phyloP scores from a whole-genome alignment of 1,140 invertebrate genomes.

The Aphelinus atriplicis region DNA sequence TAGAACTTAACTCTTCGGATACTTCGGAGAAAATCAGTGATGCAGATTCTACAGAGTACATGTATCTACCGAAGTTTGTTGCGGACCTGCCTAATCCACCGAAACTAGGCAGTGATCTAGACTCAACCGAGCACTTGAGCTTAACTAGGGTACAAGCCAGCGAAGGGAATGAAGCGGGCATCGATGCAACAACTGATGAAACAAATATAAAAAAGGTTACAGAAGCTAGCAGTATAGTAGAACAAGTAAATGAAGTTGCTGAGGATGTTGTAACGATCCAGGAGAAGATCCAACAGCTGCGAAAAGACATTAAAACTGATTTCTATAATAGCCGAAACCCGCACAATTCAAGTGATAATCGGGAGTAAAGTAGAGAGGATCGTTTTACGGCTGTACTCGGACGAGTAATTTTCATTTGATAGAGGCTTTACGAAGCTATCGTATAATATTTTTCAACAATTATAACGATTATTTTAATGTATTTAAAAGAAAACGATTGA shows the following conservation, averaged over 20 bases:
- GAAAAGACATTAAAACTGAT: slow-evolving; percentile 50
- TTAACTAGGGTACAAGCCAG: not conserved
- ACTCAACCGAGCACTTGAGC: slow-evolving; percentile 1
- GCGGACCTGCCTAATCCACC: too few species aligned
- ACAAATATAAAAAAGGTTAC: too few species aligned
- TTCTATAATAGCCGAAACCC: slow-evolving; percentile 10
- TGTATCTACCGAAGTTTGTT: not conserved
- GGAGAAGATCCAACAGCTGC: slow-evolving; percentile 13
- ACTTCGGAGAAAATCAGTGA: not conserved
- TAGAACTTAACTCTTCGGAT: not conserved
- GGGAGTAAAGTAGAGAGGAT: too few species aligned
- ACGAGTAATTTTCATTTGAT: too few species aligned
- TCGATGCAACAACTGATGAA: too few species aligned
- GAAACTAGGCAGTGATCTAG: not conserved
- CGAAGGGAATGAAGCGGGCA: too few species aligned
- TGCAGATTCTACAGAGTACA: not conserved
- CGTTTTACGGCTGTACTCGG: too few species aligned
- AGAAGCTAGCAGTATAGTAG: not conserved
- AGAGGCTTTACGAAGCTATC: too few species aligned
- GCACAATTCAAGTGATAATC: too few species aligned
- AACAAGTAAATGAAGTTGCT: not conserved
- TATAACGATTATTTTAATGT: too few species aligned
- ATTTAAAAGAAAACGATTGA: too few species aligned
- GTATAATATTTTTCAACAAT: too few species aligned
- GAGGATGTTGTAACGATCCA: not conserved